Percentiles rank a stretch among this genome's conserved stretches.
phyloP scores from a whole-genome alignment of 2,888 invertebrate genomes.

The Steinernema scapterisci region DNA sequence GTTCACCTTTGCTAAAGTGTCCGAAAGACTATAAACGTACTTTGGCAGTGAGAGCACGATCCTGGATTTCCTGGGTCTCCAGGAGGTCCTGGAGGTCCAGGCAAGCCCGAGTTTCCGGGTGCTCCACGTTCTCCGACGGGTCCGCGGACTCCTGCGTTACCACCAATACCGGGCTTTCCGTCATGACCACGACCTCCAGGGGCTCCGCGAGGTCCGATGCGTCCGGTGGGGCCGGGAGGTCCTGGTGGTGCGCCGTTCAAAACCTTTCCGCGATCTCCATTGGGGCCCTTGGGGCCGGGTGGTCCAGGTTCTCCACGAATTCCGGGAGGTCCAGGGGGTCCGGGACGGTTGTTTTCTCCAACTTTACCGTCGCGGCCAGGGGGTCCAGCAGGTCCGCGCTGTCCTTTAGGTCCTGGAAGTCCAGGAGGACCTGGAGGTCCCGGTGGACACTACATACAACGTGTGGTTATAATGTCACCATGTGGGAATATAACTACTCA shows the following conservation, averaged over 20 bases:
- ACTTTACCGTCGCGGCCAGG: conserved; percentile 46
- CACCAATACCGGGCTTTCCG: conserved; percentile 53
- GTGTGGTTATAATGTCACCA: too few species aligned
- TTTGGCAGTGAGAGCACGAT: conserved; percentile 20
- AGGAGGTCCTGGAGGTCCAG: conserved; percentile 54
- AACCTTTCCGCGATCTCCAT: conserved; percentile 48
- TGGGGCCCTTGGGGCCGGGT: conserved; percentile 54
- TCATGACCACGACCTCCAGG: conserved; percentile 55
- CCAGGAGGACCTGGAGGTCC: conserved; percentile 62
- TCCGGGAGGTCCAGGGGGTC: conserved; percentile 64
- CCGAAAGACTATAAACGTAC: not conserved
- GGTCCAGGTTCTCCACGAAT: conserved; percentile 57
- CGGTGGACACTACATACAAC: conserved; percentile 52
- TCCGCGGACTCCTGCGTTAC: conserved; percentile 56
- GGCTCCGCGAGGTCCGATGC: conserved; percentile 54
- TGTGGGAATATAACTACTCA: too few species aligned
- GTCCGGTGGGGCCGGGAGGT: conserved; percentile 55
- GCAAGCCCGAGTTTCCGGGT: conserved; percentile 58
- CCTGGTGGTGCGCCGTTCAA: conserved; percentile 60
- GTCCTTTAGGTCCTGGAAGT: conserved; percentile 60
- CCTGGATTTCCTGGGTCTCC: conserved; percentile 29
- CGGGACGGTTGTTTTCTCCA: conserved; percentile 63
- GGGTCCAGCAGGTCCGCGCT: conserved; percentile 50
- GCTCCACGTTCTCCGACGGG: conserved; percentile 54
- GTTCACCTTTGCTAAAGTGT: not conserved